Evolutionary conservation across 2,113 vertebrate genomes (phyloP).

Genomic region (Salminus brasiliensis): DNA sequence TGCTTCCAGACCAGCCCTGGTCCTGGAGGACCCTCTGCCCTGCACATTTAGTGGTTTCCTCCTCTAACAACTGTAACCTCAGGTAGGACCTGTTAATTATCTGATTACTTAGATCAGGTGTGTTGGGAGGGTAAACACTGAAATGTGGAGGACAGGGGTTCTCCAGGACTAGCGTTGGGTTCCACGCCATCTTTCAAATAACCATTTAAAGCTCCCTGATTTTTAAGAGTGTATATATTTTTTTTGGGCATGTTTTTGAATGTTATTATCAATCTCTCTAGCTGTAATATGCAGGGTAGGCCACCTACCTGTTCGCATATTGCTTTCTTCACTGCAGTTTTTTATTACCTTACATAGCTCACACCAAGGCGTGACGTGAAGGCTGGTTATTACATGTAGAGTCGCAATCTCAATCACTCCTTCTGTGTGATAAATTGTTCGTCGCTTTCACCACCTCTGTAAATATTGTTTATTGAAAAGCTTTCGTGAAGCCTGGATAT

Average conservation of each 20-base stretch:
- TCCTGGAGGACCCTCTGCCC: too few relatives aligned
- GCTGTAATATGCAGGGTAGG: conserved; percentile 19
- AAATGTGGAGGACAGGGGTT: too few relatives aligned
- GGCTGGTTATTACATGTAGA: conserved; percentile 39
- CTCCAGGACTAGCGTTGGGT: too few relatives aligned
- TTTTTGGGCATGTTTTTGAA: background rate
- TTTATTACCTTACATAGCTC: conserved; percentile 26
- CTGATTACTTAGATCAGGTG: too few relatives aligned
- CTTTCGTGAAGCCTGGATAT: conserved; percentile 63
- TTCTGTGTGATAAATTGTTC: conserved; percentile 56
- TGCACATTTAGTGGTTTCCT: too few relatives aligned
- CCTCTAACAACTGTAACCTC: too few relatives aligned
- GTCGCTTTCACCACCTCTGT: conserved; percentile 53
- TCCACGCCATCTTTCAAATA: too few relatives aligned
- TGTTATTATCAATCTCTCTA: conserved; percentile 19
- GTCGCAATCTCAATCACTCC: conserved; percentile 42
- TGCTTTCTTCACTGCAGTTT: conserved; percentile 36
- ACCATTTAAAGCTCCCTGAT: too few relatives aligned
- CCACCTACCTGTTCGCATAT: conserved; percentile 13
- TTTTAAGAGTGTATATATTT: too few relatives aligned
- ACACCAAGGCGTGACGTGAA: conserved; percentile 31
- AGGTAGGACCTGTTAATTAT: too few relatives aligned
- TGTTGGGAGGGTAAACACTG: too few relatives aligned
- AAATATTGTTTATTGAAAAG: conserved; percentile 66
- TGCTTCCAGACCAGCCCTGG: too few relatives aligned